Percentiles rank a stretch among this genome's conserved stretches.
Conservation (phyloP, 2,888 invertebrate species). For the Cosmopolites sordidus region DNA sequence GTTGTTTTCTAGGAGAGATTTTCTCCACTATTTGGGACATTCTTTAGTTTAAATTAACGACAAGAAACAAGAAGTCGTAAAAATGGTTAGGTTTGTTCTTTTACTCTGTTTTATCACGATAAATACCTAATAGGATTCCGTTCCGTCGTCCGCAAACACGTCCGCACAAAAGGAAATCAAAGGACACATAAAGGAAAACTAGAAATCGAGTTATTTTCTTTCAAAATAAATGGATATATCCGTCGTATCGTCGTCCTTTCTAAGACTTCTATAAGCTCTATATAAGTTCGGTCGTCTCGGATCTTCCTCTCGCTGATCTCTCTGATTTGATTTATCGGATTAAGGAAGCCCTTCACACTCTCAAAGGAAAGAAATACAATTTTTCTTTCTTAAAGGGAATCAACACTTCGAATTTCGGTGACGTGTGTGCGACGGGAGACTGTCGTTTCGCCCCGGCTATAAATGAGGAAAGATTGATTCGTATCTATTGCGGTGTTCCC, state of each 20-base stretch:
- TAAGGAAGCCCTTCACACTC: slow-evolving; percentile 29
- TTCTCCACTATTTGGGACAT: no score
- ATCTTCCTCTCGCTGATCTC: slow-evolving; percentile 18
- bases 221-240: slow-evolving; percentile 19
- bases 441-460: no score
- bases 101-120: no score
- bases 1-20: no score
- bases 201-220: slow-evolving; percentile 28
- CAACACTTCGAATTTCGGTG: slow-evolving; percentile 27
- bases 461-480: slow-evolving; percentile 9
- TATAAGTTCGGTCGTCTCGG: slow-evolving; percentile 29
- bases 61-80: no score
- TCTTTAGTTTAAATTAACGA: no score
- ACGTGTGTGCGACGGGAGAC: slow-evolving; percentile 9
- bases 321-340: slow-evolving; percentile 31
- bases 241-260: slow-evolving; percentile 22
- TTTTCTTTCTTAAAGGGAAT: slow-evolving; percentile 29
- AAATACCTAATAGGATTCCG: no score
- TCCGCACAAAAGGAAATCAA: slow-evolving; percentile 19
- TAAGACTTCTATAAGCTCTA: slow-evolving; percentile 31
- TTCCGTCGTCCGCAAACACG: no score
- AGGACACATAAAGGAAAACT: slow-evolving; percentile 19
- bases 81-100: no score
- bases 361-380: slow-evolving; percentile 27
- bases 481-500: neutral